These are phyloP conservation scores for Epinephelus lanceolatus DNA, from an alignment of 2,113 vertebrate genomes.

Conservation along the genomic window DNA sequence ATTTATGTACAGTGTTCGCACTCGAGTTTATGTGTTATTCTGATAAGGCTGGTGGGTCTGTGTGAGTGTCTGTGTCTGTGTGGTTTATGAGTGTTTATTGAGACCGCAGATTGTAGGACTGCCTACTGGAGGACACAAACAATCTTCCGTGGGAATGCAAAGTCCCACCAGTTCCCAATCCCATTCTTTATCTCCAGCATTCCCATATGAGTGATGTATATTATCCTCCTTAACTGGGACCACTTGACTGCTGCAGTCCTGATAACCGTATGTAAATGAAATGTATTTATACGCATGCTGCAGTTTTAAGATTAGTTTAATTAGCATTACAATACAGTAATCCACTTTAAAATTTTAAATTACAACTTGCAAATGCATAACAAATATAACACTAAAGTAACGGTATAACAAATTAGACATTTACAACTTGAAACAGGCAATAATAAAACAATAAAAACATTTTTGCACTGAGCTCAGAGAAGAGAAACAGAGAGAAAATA, in stretches of 20 bases:
- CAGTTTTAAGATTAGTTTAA: not conserved
- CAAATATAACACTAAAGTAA: not conserved
- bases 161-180: conserved; percentile 80
- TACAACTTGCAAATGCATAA: not conserved
- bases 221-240: conserved; percentile 30
- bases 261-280: conserved; percentile 5
- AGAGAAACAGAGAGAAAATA: not conserved
- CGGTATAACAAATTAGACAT: not conserved
- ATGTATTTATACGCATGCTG: not conserved
- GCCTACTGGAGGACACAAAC: conserved; percentile 69
- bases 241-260: conserved; percentile 6
- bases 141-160: conserved; percentile 80
- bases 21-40: conserved; percentile 67
- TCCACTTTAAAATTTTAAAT: not conserved
- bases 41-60: conserved; percentile 66
- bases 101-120: conserved; percentile 71
- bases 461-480: not conserved
- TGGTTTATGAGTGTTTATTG: conserved; percentile 82
- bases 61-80: conserved; percentile 47
- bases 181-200: conserved; percentile 75
- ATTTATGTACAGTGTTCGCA: conserved; percentile 77
- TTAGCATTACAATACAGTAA: not conserved
- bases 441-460: not conserved
- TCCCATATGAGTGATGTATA: conserved; percentile 70
- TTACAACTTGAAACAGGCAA: not conserved